A percentile compares a stretch with the other conserved stretches of the same genome.
These are phyloP conservation scores for Philereme vetulata DNA, from an alignment of 2,888 invertebrate genomes.

Conservation along the genomic window DNA sequence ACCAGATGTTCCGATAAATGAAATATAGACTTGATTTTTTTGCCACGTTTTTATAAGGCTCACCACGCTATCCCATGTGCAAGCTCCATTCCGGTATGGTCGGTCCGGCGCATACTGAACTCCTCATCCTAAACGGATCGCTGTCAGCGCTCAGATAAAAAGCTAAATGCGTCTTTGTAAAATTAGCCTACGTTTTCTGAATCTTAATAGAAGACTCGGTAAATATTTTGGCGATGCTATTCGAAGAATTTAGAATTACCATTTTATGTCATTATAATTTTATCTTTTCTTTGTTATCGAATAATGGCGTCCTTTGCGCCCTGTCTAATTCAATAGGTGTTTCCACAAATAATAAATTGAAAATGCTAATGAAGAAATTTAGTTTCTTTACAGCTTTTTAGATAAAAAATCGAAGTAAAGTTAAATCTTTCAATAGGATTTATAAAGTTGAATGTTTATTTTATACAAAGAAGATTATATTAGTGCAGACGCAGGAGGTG, in stretches of 20 bases:
- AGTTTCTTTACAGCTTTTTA: slow-evolving; percentile 6
- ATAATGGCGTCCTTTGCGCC: slow-evolving; percentile 25
- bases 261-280: slow-evolving; percentile 16
- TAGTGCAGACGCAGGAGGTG: too few species aligned
- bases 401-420: too few species aligned
- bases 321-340: slow-evolving; percentile 18
- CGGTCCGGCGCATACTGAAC: slow-evolving; percentile 27
- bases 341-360: slow-evolving; percentile 17
- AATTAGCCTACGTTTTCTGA: slow-evolving; percentile 34
- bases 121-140: slow-evolving; percentile 33
- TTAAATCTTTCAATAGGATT: too few species aligned
- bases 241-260: slow-evolving; percentile 22
- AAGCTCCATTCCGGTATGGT: slow-evolving; percentile 32
- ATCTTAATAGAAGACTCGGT: slow-evolving; percentile 32
- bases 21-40: slow-evolving; percentile 43
- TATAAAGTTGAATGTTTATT: too few species aligned
- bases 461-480: too few species aligned
- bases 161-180: slow-evolving; percentile 33
- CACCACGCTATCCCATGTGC: slow-evolving; percentile 33
- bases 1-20: slow-evolving; percentile 45
- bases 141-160: slow-evolving; percentile 32
- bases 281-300: slow-evolving; percentile 26
- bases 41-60: slow-evolving; percentile 40
- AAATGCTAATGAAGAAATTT: slow-evolving; percentile 15
- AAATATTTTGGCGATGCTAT: slow-evolving; percentile 37